These are phyloP conservation scores for Aphidoletes aphidimyza DNA, from an alignment of 2,888 invertebrate species.

Conservation along the genomic window DNA sequence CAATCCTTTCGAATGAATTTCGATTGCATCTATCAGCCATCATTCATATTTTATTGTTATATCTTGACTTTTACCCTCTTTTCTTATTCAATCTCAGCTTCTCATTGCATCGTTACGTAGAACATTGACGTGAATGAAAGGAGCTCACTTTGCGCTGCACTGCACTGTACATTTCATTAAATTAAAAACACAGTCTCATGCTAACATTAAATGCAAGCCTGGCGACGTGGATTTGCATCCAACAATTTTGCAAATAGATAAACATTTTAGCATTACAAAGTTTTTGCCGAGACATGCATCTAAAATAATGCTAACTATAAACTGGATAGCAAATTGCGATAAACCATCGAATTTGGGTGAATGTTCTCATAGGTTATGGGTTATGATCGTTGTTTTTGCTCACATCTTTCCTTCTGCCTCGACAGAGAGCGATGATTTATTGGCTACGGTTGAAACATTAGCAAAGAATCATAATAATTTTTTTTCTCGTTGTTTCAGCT, in stretches of 20 bases:
- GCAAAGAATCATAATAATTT: conserved; percentile 38
- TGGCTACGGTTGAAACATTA: conserved; percentile 32
- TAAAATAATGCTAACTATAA: no score
- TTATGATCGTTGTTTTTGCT: neutral
- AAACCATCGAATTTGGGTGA: neutral
- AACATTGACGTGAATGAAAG: no score
- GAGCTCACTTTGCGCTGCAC: neutral
- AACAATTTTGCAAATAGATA: neutral
- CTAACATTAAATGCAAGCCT: neutral
- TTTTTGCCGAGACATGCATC: no score
- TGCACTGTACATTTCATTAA: neutral
- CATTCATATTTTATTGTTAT: neutral
- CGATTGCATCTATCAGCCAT: neutral
- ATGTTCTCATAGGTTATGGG: conserved; percentile 28
- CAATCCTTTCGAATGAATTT: neutral
- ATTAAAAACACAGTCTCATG: neutral
- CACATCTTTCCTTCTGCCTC: neutral
- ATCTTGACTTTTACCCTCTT: neutral
- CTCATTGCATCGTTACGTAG: neutral
- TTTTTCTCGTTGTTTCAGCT: neutral
- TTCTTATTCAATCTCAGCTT: neutral
- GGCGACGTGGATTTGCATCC: neutral
- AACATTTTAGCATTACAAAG: no score
- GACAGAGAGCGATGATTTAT: neutral
- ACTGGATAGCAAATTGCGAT: neutral